Conservation (phyloP, 2,113 vertebrate species). For the Chaetodon auriga region DNA sequence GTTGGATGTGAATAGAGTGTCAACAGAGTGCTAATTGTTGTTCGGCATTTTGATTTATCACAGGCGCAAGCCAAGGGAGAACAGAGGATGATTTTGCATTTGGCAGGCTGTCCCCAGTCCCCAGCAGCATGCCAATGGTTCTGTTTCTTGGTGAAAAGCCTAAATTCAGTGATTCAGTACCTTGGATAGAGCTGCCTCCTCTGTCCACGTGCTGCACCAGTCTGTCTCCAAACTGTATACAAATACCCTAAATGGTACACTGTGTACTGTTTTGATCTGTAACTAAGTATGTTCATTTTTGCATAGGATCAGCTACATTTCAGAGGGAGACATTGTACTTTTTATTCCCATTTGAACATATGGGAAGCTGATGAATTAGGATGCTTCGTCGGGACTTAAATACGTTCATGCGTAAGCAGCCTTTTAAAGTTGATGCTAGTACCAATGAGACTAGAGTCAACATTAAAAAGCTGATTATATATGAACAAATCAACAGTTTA, state of each 20-base stretch:
- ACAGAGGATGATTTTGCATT: slow-evolving; percentile 72
- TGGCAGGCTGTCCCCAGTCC: slow-evolving; percentile 66
- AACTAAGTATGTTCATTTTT: background rate
- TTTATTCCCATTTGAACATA: background rate
- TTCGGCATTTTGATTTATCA: slow-evolving; percentile 75
- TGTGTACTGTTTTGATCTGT: background rate
- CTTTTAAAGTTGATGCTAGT: background rate
- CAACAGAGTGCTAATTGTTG: slow-evolving; percentile 80
- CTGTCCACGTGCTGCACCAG: slow-evolving; percentile 35
- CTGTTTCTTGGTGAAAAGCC: slow-evolving; percentile 59
- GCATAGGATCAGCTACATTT: slow-evolving; percentile 13
- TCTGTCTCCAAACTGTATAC: slow-evolving; percentile 18
- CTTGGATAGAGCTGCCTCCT: slow-evolving; percentile 38
- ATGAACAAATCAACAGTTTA: background rate
- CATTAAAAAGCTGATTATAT: background rate
- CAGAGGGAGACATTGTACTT: background rate
- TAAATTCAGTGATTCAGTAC: slow-evolving; percentile 58
- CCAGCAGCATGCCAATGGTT: slow-evolving; percentile 56
- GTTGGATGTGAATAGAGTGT: slow-evolving; percentile 77
- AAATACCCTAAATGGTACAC: slow-evolving; percentile 8
- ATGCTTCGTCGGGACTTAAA: background rate
- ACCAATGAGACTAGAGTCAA: background rate
- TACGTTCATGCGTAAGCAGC: background rate
- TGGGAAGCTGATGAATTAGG: slow-evolving; percentile 8
- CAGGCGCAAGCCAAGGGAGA: slow-evolving; percentile 69